A percentile compares a stretch with the other conserved stretches of the same genome.
phyloP scores from a whole-genome alignment of 1,140 invertebrate species.

The Calycopis cecrops region DNA sequence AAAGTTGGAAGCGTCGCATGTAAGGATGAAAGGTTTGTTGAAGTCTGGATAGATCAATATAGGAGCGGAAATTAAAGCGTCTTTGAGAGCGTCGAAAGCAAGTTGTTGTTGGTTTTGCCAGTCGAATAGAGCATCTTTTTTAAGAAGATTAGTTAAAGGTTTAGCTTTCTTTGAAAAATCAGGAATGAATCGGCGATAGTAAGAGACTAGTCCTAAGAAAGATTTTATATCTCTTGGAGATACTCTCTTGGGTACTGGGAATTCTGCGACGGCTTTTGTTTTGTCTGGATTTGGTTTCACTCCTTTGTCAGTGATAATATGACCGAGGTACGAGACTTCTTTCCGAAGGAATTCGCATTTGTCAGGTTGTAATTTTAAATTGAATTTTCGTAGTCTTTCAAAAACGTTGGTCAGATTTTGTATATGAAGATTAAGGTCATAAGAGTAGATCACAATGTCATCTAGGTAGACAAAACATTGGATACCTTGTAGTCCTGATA shows the following conservation, averaged over 20 bases:
- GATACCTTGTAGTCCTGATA: constrained; percentile 27
- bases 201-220: too few species aligned
- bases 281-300: constrained; percentile 39
- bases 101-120: constrained; percentile 20
- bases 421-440: constrained; percentile 49
- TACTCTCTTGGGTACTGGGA: too few species aligned
- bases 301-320: constrained; percentile 37
- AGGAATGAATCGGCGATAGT: constrained; percentile 48
- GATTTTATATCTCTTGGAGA: too few species aligned
- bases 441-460: constrained; percentile 55
- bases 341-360: too few species aligned
- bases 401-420: constrained; percentile 43
- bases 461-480: constrained; percentile 59
- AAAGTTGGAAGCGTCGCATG: constrained; percentile 26
- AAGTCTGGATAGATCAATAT: constrained; percentile 39
- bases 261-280: too few species aligned
- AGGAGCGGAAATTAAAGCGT: too few species aligned
- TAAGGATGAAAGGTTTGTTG: constrained; percentile 35
- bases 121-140: constrained; percentile 24
- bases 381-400: constrained; percentile 33
- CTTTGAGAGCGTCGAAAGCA: too few species aligned
- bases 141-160: constrained; percentile 30
- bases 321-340: constrained; percentile 45
- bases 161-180: constrained; percentile 40
- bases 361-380: constrained; percentile 56